phyloP scores from a whole-genome alignment of 2,888 invertebrate species.

The Drosophila phalerata region DNA sequence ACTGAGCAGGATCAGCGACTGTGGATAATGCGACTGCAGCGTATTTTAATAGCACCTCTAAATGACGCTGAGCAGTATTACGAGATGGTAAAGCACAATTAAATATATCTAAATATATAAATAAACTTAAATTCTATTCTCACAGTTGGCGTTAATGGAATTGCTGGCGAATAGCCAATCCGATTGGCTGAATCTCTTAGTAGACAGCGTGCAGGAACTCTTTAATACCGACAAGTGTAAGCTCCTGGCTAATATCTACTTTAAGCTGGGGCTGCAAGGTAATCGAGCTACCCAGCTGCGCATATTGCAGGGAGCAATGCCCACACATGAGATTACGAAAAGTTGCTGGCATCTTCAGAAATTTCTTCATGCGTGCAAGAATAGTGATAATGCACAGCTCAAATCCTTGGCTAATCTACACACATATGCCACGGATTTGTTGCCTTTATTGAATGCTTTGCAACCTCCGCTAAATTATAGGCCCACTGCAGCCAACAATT shows the following conservation, averaged over 20 bases:
- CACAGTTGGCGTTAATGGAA: slow-evolving; percentile 49
- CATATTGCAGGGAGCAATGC: slow-evolving; percentile 38
- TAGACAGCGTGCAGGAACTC: slow-evolving; percentile 15
- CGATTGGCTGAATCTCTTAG: slow-evolving; percentile 32
- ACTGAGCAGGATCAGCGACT: slow-evolving; percentile 24
- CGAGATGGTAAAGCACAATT: slow-evolving; percentile 53
- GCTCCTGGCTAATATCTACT: slow-evolving; percentile 43
- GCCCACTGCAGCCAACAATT: no score
- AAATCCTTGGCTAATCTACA: slow-evolving; percentile 28
- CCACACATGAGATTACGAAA: not conserved
- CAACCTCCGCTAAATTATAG: not conserved
- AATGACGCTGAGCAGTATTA: slow-evolving; percentile 57
- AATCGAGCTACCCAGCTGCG: slow-evolving; percentile 18
- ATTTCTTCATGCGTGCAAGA: slow-evolving; percentile 46
- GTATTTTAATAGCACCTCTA: slow-evolving; percentile 7
- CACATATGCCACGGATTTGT: not conserved
- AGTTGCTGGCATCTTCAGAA: slow-evolving; percentile 55
- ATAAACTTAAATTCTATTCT: not conserved
- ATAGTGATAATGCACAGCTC: slow-evolving; percentile 29
- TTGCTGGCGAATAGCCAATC: slow-evolving; percentile 19
- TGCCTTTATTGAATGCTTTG: slow-evolving; percentile 35
- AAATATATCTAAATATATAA: not conserved
- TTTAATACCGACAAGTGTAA: slow-evolving; percentile 13
- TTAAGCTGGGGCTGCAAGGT: slow-evolving; percentile 23
- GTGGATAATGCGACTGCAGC: slow-evolving; percentile 37